phyloP scores from a whole-genome alignment of 2,797 vertebrate genomes.

The Halcyon chelicuti region DNA sequence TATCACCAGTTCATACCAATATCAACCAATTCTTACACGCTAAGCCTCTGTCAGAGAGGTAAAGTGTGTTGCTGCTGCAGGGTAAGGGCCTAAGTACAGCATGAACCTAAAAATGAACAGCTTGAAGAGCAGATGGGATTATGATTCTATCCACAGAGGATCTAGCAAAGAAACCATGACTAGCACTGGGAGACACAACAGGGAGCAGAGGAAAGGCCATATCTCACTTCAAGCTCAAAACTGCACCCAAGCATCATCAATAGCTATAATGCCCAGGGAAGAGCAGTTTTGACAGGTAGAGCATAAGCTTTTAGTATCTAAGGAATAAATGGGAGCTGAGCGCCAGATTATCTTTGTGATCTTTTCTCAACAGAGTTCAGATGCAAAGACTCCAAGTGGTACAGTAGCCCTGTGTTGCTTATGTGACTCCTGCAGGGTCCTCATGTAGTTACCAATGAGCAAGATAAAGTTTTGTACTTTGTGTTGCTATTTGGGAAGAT shows the following conservation, averaged over 20 bases:
- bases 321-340: not conserved
- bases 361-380: not conserved
- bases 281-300: not conserved
- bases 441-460: too few relatives aligned
- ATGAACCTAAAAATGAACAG: not conserved
- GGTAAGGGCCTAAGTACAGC: not conserved
- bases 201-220: not conserved
- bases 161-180: not conserved
- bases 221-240: not conserved
- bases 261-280: accelerated
- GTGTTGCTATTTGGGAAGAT: not conserved
- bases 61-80: not conserved
- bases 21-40: not conserved
- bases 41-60: not conserved
- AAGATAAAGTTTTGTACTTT: not conserved
- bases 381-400: accelerated
- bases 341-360: not conserved
- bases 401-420: accelerated
- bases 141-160: not conserved
- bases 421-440: accelerated
- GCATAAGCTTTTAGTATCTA: not conserved
- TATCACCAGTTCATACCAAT: too few relatives aligned
- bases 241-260: too few relatives aligned
- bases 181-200: not conserved
- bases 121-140: not conserved